phyloP scores from a whole-genome alignment of 2,797 vertebrate genomes.

The Potorous gilbertii region DNA sequence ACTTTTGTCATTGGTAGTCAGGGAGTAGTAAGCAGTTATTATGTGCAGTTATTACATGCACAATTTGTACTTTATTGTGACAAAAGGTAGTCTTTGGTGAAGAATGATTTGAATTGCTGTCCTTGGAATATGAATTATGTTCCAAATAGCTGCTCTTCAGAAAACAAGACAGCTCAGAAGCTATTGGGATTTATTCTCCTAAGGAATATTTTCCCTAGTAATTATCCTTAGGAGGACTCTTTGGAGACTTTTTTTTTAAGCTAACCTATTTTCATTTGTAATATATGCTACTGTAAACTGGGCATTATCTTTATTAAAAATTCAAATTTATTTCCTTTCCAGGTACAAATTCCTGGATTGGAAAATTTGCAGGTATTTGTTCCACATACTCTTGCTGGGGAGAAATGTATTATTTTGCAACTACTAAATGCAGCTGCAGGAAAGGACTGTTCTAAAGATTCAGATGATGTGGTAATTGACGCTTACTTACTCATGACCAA shows the following conservation, averaged over 20 bases:
- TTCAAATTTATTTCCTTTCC: conserved; percentile 37
- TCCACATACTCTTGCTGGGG: conserved; percentile 86
- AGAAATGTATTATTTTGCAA: conserved; percentile 93
- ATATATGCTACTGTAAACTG: background rate
- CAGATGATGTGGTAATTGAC: conserved; percentile 91
- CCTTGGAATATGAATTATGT: background rate
- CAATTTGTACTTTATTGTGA: background rate
- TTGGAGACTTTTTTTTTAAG: background rate
- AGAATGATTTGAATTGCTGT: background rate
- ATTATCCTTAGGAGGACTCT: background rate
- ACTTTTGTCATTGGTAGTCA: background rate
- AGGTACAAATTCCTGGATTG: conserved; percentile 95
- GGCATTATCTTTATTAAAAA: background rate
- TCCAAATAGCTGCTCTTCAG: background rate
- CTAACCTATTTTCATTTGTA: background rate
- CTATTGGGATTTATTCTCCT: background rate
- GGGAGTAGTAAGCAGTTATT: background rate
- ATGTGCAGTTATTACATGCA: too few relatives aligned
- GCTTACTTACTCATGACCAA: conserved; percentile 96
- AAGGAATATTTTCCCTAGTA: background rate
- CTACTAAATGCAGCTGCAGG: conserved; percentile 96
- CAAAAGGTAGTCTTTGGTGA: background rate
- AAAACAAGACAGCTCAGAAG: background rate
- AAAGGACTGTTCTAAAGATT: conserved; percentile 97
- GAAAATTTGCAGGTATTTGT: conserved; percentile 96